phyloP scores from a whole-genome alignment of 2,888 invertebrate species.

The Cerceris rybyensis region DNA sequence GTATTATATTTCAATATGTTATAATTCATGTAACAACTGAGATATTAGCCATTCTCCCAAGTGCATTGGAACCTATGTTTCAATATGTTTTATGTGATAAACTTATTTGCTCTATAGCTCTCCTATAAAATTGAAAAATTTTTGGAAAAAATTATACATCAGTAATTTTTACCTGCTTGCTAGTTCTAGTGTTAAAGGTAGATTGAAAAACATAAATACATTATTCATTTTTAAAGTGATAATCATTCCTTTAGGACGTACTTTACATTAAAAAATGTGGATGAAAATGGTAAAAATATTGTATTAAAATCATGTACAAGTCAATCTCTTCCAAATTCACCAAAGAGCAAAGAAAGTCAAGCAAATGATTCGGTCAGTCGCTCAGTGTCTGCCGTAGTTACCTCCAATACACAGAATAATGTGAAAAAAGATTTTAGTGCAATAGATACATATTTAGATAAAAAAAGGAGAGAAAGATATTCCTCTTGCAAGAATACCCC shows the following conservation, averaged over 20 bases:
- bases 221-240: constrained; percentile 15
- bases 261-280: constrained; percentile 16
- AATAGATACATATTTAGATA: constrained; percentile 49
- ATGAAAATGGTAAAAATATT: constrained; percentile 36
- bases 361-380: constrained; percentile 25
- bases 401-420: constrained; percentile 24
- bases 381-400: constrained; percentile 45
- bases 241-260: constrained; percentile 9
- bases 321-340: constrained; percentile 59
- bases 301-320: constrained; percentile 49
- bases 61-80: too few species aligned
- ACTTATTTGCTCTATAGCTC: too few species aligned
- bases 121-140: too few species aligned
- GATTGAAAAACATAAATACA: background rate
- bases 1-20: too few species aligned
- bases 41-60: too few species aligned
- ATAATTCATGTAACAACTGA: too few species aligned
- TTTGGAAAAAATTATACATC: too few species aligned
- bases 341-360: constrained; percentile 35
- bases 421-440: constrained; percentile 27
- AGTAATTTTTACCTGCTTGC: too few species aligned
- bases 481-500: background rate
- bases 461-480: constrained; percentile 27
- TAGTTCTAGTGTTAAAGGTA: too few species aligned
- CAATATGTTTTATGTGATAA: too few species aligned